phyloP scores from a whole-genome alignment of 1,140 invertebrate species.

The Arctopsyche grandis region DNA sequence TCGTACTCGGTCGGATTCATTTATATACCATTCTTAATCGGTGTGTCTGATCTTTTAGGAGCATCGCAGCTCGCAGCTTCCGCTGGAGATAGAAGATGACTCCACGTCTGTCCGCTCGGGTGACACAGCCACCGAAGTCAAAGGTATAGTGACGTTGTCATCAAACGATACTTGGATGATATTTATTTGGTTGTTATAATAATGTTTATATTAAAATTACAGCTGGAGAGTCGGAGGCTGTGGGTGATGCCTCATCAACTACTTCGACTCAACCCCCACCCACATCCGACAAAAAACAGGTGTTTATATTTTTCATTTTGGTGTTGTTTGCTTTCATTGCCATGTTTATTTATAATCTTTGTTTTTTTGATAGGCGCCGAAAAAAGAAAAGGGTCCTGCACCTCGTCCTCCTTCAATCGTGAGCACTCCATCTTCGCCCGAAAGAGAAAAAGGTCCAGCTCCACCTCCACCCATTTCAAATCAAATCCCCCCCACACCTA shows the following conservation, averaged over 20 bases:
- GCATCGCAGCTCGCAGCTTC: slow-evolving; percentile 86
- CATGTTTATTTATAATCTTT: not conserved
- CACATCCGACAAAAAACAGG: slow-evolving; percentile 66
- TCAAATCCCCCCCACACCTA: slow-evolving; percentile 58
- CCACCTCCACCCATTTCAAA: slow-evolving; percentile 63
- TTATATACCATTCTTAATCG: not conserved
- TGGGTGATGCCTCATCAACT: slow-evolving; percentile 39
- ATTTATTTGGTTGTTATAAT: not conserved
- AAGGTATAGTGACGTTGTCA: too few relatives aligned
- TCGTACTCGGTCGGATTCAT: too few relatives aligned
- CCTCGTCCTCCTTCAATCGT: slow-evolving; percentile 68
- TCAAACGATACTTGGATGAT: too few relatives aligned
- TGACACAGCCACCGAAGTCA: slow-evolving; percentile 79
- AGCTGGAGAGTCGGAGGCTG: slow-evolving; percentile 45
- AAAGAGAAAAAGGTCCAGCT: slow-evolving; percentile 68
- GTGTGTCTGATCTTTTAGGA: slow-evolving; percentile 68
- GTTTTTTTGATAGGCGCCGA: slow-evolving; percentile 62
- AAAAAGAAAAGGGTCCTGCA: slow-evolving; percentile 79
- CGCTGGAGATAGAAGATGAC: slow-evolving; percentile 91
- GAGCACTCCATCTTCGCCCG: slow-evolving; percentile 63
- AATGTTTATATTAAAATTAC: slow-evolving; percentile 6
- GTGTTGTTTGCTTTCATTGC: slow-evolving; percentile 8
- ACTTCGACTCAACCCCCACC: slow-evolving; percentile 38
- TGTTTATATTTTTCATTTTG: slow-evolving; percentile 54
- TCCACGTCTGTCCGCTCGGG: slow-evolving; percentile 81